phyloP scores from a whole-genome alignment of 2,113 vertebrate species.

The Lethenteron reissneri region DNA sequence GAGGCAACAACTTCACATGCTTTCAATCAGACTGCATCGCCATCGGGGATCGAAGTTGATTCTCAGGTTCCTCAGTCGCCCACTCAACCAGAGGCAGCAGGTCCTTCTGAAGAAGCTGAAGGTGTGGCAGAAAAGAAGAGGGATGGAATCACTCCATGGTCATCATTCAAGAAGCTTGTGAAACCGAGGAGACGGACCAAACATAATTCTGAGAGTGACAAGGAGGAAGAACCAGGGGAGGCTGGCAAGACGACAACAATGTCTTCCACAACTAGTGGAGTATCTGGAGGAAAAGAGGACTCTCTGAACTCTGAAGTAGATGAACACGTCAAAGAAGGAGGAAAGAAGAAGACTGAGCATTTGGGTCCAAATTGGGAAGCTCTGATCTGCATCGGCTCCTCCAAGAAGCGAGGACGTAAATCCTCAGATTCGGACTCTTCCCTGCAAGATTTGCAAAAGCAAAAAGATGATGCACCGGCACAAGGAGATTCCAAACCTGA shows the following conservation, averaged over 20 bases:
- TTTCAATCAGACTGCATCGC: not conserved
- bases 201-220: constrained; percentile 4
- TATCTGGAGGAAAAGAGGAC: constrained; percentile 2
- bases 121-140: not conserved
- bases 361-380: constrained; percentile 1
- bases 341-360: not conserved
- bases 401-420: not conserved
- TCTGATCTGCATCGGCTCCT: constrained; percentile 1
- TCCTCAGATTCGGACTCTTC: not conserved
- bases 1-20: not conserved
- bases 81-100: not conserved
- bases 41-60: not conserved
- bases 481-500: constrained; percentile 1
- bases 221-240: constrained; percentile 2
- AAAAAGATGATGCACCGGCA: not conserved
- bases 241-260: constrained; percentile 1
- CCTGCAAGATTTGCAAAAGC: not conserved
- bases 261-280: constrained; percentile 1
- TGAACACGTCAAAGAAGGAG: not conserved
- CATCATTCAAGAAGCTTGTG: constrained; percentile 2
- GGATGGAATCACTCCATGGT: constrained; percentile 5
- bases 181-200: constrained; percentile 2
- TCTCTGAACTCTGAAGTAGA: not conserved
- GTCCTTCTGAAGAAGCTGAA: not conserved
- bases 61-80: not conserved